Evolutionary conservation across 2,888 invertebrate genomes (phyloP), one percentile per base, ranked within the genome.

Genomic region (Alcis repandata): DNA sequence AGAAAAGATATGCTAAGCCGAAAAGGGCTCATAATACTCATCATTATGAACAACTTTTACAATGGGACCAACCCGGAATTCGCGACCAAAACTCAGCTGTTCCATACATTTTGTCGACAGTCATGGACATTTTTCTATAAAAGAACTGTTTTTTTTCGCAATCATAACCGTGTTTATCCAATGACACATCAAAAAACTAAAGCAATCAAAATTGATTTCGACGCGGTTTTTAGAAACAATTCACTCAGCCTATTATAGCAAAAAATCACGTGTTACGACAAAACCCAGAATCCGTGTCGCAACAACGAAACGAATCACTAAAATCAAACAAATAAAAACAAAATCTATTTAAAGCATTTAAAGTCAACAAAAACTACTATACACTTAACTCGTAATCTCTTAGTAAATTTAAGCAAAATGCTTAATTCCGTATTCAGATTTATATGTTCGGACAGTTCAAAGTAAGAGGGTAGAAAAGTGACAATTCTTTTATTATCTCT

Each of bases 391-490:
- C 58, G 36, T 60, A 60, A 60, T 53, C 46, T 33, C 8, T 46
- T 33, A 11, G 43, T 43, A 48, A 57, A 57, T 52, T n/a, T 43
- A 40, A 43, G 33, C 56, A 40, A n/a, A 53, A 43, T 4, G 22
- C 22, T 62, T n/a, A n/a, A n/a, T n/a, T 62, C 62, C 62, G 62
- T 15, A 17, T 62, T 60, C 38, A 58, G 46, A 48, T 60, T 45
- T 40, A 48, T 11, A 58, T 51, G 51, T 27, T 27, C 2, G 6
- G 6, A 27, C 27, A 43, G 22, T 51, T 51, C 20, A 32, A 51
- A 33, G 20, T 40, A 38, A 45, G 33, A 22, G 33, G 32, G 46
- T 51, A 46, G 45, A 46, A 40, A 53, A 53, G 45, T 53, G 45
- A 36, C 52, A 60, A 22, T 38, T 36, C 27, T 10, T 60, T 60